These are phyloP conservation scores for Grantiella picta DNA, from an alignment of 2,113 vertebrate species.

Conservation along the genomic window DNA sequence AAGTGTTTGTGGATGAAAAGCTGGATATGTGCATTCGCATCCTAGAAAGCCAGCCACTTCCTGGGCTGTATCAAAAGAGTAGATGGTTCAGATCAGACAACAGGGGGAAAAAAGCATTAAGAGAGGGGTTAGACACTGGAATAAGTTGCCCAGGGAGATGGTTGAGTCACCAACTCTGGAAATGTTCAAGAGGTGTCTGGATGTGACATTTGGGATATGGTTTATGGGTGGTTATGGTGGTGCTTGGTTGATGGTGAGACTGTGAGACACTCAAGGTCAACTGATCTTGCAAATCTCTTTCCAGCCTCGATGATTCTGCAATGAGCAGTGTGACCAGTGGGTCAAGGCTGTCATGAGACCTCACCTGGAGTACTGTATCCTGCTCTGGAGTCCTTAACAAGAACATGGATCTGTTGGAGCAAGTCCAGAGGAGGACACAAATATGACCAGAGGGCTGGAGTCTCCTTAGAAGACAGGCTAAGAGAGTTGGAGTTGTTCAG, in stretches of 20 bases:
- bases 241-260: not conserved
- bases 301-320: fast-evolving
- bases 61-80: not conserved
- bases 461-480: not conserved
- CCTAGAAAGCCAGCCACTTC: not conserved
- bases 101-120: not conserved
- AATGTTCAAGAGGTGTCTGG: not conserved
- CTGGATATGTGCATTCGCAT: no score
- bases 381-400: not conserved
- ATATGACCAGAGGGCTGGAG: not conserved
- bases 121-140: not conserved
- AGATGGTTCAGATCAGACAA: not conserved
- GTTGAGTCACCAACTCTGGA: not conserved
- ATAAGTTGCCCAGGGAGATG: not conserved
- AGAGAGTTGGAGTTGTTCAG: not conserved
- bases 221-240: not conserved
- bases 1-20: no score
- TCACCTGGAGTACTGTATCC: not conserved
- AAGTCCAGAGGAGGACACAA: not conserved
- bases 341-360: not conserved
- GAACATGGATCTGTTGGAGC: not conserved
- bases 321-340: not conserved
- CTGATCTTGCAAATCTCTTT: not conserved
- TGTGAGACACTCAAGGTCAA: no score
- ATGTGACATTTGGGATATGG: no score